Base-by-base conservation (phyloP, 2,113 vertebrate species). In the Lepus europaeus region DNA sequence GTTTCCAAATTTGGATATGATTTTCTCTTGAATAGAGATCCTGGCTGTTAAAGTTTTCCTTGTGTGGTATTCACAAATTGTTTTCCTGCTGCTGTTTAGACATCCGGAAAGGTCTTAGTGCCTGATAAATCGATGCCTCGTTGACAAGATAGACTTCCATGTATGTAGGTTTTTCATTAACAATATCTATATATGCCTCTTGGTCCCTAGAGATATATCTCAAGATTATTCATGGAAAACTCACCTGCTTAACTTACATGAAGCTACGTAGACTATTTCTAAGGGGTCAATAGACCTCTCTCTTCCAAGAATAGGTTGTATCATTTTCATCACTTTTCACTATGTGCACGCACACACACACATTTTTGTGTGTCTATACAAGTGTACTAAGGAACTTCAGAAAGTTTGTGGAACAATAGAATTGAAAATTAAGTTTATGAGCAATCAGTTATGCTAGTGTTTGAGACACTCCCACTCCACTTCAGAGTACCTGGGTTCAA, bases 1-100 rank as follows among this genome's bases (percentile, higher is more conserved):
- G 85, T 33, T 84, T 36, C 51, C 45, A 53, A 66, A 93, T 91
- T 89, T 84, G 36, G n/a, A 83, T 70, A 3, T 87, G 68, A 53
- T 45, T 87, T 91, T 36, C 63, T 11, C 31, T 53, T 5, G 49
- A 92, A 83, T 25, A 83, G 11, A 61, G 11, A 61, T 1, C 8
- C 27, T 27, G 16, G 16, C 87, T 87, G 87, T 69, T 9, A 51
- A 90, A 87, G 56, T 59, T 61, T 81, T 87, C 79, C 29, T 22
- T 95, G 11, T 45, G 39, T 59, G 11, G 12, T 53, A 49, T 64
- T n/a, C 95, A 79, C 85, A 70, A 70, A 6, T 39, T 5, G 36
- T 73, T 73, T 12, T 89, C 9, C 16, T 76, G 29, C 22, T 78
- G 74, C 25, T 51, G 7, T 89, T 78, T 78, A 66, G 86, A 87